Evolutionary conservation across 2,797 vertebrate genomes (phyloP).

Genomic region (Balearica regulorum): DNA sequence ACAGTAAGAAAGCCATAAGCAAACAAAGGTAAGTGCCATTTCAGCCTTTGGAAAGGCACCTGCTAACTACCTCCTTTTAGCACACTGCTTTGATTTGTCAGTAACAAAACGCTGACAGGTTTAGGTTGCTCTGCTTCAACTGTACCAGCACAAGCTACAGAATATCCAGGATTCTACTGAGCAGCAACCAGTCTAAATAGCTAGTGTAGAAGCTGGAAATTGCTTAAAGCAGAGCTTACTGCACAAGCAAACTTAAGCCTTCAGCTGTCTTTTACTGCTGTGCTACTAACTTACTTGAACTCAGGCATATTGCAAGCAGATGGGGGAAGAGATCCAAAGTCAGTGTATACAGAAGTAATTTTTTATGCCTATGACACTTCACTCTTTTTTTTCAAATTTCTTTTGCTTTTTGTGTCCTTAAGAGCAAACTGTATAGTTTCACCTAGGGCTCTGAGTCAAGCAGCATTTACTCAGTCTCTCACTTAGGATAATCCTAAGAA

Average conservation of each 20-base stretch:
- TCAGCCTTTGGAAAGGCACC: neutral
- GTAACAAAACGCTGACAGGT: neutral
- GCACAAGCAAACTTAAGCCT: neutral
- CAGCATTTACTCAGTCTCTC: neutral
- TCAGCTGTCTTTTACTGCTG: neutral
- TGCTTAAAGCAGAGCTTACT: neutral
- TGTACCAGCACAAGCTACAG: neutral
- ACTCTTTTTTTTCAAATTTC: neutral
- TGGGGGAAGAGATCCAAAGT: neutral
- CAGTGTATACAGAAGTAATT: neutral
- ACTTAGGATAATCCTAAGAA: neutral
- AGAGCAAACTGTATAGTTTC: neutral
- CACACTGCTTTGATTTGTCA: neutral
- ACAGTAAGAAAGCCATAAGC: neutral
- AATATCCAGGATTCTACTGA: neutral
- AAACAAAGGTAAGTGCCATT: constrained; percentile 4
- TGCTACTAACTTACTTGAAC: neutral
- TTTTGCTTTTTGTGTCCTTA: neutral
- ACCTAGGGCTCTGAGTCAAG: constrained; percentile 9
- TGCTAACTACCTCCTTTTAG: neutral
- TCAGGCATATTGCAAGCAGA: neutral
- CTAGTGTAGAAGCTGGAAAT: neutral
- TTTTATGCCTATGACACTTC: neutral
- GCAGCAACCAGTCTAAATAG: neutral
- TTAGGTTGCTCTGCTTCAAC: neutral